phyloP scores from a whole-genome alignment of 2,113 vertebrate species.

The Hippocampus guttulatus region DNA sequence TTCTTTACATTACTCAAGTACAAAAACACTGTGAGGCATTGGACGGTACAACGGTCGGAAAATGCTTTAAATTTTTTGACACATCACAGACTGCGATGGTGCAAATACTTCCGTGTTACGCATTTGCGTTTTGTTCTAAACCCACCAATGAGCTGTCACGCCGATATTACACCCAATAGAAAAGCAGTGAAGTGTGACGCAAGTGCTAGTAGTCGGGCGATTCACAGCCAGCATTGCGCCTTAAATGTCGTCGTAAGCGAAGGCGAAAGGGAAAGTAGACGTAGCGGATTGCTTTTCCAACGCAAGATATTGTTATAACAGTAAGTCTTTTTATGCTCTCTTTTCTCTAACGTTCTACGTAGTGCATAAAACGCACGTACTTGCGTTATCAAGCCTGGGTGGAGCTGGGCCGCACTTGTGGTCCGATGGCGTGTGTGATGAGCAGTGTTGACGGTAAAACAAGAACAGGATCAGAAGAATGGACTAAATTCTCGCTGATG shows the following conservation, averaged over 20 bases:
- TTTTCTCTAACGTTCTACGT: neutral
- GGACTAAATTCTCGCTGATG: neutral
- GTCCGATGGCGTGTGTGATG: constrained; percentile 62
- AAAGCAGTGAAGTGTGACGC: constrained; percentile 6
- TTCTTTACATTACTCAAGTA: neutral
- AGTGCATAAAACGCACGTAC: constrained; percentile 12
- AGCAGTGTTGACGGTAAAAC: constrained; percentile 8
- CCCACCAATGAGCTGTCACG: constrained; percentile 42
- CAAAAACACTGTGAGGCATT: neutral
- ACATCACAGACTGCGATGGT: constrained; percentile 31
- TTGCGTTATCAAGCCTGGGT: constrained; percentile 29
- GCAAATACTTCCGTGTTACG: constrained; percentile 39
- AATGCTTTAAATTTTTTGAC: constrained; percentile 16
- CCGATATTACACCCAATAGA: constrained; percentile 20
- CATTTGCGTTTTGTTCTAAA: constrained; percentile 20
- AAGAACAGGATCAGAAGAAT: neutral
- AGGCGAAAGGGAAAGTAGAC: neutral
- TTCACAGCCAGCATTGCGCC: neutral
- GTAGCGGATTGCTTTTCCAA: neutral
- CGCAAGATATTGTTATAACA: neutral
- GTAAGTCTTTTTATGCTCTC: constrained; percentile 6
- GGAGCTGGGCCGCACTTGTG: constrained; percentile 33
- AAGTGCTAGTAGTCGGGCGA: neutral
- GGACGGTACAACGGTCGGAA: neutral
- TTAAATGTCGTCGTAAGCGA: neutral